A percentile compares a stretch with the other conserved stretches of the same genome.
Evolutionary conservation across 2,888 invertebrate genomes (phyloP).

Genomic region (Lycocerus yunnanus): DNA sequence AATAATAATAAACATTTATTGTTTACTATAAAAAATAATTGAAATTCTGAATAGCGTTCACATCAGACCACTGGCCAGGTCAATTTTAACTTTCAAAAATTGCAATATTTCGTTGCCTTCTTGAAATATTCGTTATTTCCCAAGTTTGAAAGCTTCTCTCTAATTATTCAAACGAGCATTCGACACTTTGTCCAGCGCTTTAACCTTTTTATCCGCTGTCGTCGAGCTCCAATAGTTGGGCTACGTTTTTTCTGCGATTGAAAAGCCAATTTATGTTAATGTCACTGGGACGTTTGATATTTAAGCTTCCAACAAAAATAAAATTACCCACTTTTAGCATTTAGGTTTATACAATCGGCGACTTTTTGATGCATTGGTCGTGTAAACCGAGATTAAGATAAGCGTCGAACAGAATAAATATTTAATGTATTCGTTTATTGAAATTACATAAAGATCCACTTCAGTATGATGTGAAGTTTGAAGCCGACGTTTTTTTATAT

Average conservation of each 20-base stretch:
- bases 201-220: neutral
- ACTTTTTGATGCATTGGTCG: neutral
- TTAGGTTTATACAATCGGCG: neutral
- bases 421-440: neutral
- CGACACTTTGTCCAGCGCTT: neutral
- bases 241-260: neutral
- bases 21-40: no score
- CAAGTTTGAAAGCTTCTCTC: neutral
- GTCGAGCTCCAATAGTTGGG: neutral
- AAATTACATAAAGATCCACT: neutral
- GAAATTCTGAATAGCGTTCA: no score
- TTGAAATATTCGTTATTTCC: neutral
- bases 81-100: no score
- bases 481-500: constrained; percentile 2
- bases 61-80: no score
- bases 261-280: neutral
- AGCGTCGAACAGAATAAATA: neutral
- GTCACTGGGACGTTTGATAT: neutral
- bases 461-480: neutral
- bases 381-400: neutral
- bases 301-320: neutral
- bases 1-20: no score
- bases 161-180: neutral
- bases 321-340: neutral
- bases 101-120: no score